phyloP scores from a whole-genome alignment of 2,113 vertebrate species.

The Poicephalus meyeri region DNA sequence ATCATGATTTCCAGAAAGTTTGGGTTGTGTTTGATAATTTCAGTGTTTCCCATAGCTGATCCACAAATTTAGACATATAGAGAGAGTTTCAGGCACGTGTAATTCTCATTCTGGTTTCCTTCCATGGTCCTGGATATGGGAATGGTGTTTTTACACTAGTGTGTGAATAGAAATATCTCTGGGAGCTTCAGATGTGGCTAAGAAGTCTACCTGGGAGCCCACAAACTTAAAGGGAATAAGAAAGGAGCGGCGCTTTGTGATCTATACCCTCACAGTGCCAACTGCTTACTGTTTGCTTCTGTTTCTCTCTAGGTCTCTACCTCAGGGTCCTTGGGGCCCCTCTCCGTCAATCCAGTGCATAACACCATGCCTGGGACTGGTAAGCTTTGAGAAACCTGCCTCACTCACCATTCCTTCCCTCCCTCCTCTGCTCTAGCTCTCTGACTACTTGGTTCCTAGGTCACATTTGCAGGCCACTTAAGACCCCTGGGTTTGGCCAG shows the following conservation, averaged over 20 bases:
- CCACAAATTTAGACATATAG: background rate
- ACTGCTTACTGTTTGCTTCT: background rate
- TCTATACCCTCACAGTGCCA: background rate
- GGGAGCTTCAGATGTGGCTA: background rate
- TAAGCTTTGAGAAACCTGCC: slow-evolving; percentile 29
- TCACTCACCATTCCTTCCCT: background rate
- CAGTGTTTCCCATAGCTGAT: background rate
- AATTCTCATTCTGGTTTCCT: background rate
- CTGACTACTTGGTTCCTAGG: background rate
- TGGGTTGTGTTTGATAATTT: background rate
- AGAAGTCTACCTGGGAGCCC: background rate
- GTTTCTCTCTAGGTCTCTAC: slow-evolving; percentile 80
- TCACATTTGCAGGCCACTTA: background rate
- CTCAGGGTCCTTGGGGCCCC: slow-evolving; percentile 88
- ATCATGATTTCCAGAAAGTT: background rate
- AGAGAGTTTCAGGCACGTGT: background rate
- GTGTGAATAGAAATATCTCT: accelerated
- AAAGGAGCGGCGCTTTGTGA: background rate
- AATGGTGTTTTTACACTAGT: background rate
- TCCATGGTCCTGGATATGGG: background rate
- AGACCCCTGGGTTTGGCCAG: background rate
- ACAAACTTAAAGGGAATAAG: background rate
- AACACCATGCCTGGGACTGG: slow-evolving; percentile 84
- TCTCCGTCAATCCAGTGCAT: slow-evolving; percentile 80
- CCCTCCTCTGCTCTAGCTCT: background rate